These are phyloP conservation scores for Phenganax stokvisi DNA, from an alignment of 92 coral and sea anemone genomes.

Conservation along the genomic window DNA sequence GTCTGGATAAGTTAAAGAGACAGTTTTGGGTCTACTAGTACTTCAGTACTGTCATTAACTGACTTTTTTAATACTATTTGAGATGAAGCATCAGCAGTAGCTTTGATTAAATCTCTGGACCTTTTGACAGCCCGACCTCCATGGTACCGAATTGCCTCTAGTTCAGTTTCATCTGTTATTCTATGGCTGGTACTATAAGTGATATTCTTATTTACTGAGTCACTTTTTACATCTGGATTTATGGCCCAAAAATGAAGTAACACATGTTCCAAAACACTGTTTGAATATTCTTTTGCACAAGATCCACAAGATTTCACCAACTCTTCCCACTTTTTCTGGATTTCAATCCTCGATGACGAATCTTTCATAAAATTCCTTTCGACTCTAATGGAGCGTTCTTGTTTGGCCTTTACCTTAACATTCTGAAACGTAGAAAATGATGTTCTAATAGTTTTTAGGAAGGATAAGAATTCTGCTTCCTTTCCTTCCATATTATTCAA, in stretches of 20 bases:
- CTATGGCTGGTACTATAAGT: background rate
- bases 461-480: background rate
- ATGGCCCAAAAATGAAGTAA: slow-evolving; percentile 45
- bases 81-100: slow-evolving; percentile 20
- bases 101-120: slow-evolving; percentile 46
- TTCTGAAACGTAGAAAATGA: background rate
- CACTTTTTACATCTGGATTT: background rate
- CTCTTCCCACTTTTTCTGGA: slow-evolving; percentile 24
- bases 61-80: slow-evolving; percentile 19
- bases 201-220: background rate
- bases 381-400: slow-evolving; percentile 3
- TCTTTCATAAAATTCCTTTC: slow-evolving; percentile 14
- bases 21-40: slow-evolving; percentile 17
- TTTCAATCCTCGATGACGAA: slow-evolving; percentile 2
- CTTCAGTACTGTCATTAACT: slow-evolving; percentile 7
- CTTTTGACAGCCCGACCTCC: slow-evolving; percentile 55
- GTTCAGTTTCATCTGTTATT: slow-evolving; percentile 16
- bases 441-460: background rate
- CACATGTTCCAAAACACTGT: slow-evolving; percentile 42
- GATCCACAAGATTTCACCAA: slow-evolving; percentile 18
- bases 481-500: background rate
- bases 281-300: slow-evolving; percentile 32
- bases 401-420: background rate
- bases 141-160: slow-evolving; percentile 41
- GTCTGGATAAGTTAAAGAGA: slow-evolving; percentile 36